A percentile compares a stretch with the other conserved stretches of the same genome.
These are phyloP conservation scores for Marronus borbonicus DNA, from an alignment of 2,888 invertebrate species.

Conservation along the genomic window DNA sequence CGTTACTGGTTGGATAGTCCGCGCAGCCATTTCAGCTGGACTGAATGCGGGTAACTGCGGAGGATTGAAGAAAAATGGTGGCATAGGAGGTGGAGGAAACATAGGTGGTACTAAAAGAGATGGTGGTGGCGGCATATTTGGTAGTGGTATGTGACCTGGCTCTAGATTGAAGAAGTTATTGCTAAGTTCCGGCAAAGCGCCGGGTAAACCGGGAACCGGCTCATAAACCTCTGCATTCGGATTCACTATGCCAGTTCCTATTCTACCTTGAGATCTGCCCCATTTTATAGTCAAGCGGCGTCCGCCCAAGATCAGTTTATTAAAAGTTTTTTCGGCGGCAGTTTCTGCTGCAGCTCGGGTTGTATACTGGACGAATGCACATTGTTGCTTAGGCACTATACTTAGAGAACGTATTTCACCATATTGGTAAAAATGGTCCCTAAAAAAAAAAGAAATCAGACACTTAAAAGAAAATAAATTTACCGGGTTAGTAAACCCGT, in stretches of 20 bases:
- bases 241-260: slow-evolving; percentile 70
- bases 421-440: slow-evolving; percentile 98
- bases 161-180: slow-evolving; percentile 81
- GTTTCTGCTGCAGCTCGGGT: slow-evolving; percentile 91
- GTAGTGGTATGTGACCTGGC: slow-evolving; percentile 70
- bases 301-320: slow-evolving; percentile 88
- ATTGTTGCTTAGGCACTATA: slow-evolving; percentile 92
- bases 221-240: slow-evolving; percentile 75
- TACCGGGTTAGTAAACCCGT: too few species aligned
- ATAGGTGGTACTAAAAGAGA: slow-evolving; percentile 74
- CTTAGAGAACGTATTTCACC: slow-evolving; percentile 97
- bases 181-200: slow-evolving; percentile 77
- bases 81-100: slow-evolving; percentile 75
- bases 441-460: slow-evolving; percentile 60
- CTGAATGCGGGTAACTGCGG: slow-evolving; percentile 65
- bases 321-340: slow-evolving; percentile 96
- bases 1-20: slow-evolving; percentile 69
- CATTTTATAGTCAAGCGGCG: slow-evolving; percentile 97
- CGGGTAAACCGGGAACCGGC: slow-evolving; percentile 85
- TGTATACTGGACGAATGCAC: slow-evolving; percentile 98
- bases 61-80: slow-evolving; percentile 72
- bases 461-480: too few species aligned
- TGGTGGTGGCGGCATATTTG: slow-evolving; percentile 70
- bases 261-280: slow-evolving; percentile 94
- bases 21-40: slow-evolving; percentile 69